Conservation (phyloP, 92 coral and sea anemone species). For the Pocillopora meandrina region DNA sequence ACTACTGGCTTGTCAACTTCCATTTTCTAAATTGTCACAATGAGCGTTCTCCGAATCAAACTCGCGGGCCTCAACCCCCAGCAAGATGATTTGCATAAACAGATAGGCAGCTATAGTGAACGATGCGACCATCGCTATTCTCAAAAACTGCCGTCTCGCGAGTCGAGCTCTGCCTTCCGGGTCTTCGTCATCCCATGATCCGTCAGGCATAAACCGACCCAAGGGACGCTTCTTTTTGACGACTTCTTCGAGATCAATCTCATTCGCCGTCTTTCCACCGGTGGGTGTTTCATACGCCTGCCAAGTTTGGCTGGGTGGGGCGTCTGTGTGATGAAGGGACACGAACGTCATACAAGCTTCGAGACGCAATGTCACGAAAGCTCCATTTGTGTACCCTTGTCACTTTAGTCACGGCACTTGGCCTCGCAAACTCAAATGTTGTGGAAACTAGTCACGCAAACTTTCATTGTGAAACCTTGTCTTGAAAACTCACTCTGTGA, state of each 20-base stretch:
- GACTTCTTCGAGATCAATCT: slow-evolving; percentile 66
- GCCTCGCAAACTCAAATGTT: no score
- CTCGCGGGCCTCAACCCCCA: slow-evolving; percentile 25
- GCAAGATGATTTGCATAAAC: slow-evolving; percentile 7
- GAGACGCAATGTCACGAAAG: background rate
- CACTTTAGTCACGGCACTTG: no score
- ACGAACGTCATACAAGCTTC: background rate
- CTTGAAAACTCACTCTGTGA: no score
- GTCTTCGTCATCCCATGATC: slow-evolving; percentile 83
- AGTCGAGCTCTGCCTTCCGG: slow-evolving; percentile 55
- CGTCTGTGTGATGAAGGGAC: slow-evolving; percentile 34
- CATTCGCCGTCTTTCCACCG: slow-evolving; percentile 35
- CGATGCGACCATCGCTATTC: slow-evolving; percentile 17
- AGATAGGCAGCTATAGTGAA: slow-evolving; percentile 12
- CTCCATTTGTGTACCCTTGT: background rate
- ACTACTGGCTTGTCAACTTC: background rate
- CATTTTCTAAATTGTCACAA: background rate
- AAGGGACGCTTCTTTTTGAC: slow-evolving; percentile 59
- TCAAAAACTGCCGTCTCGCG: slow-evolving; percentile 1
- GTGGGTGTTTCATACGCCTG: slow-evolving; percentile 40
- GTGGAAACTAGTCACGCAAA: no score
- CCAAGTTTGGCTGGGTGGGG: slow-evolving; percentile 18
- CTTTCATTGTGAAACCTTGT: no score
- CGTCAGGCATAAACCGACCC: slow-evolving; percentile 67
- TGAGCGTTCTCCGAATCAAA: background rate